These are phyloP conservation scores for Volucella zonaria DNA, from an alignment of 2,888 invertebrate genomes.

Conservation along the genomic window DNA sequence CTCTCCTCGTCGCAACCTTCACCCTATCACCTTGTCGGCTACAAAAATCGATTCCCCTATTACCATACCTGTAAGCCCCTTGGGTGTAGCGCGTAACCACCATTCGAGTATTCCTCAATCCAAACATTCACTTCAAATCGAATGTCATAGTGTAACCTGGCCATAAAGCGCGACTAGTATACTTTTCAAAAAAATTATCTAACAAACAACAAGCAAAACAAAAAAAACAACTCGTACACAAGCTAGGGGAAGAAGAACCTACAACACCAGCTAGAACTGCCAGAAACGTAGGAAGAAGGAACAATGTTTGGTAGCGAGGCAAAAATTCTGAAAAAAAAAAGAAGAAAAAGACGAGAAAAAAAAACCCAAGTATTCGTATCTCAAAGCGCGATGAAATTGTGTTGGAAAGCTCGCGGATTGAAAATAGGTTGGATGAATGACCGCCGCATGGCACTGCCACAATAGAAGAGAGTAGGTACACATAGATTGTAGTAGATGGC, in stretches of 20 bases:
- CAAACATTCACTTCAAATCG: conserved; percentile 65
- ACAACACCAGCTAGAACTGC: neutral
- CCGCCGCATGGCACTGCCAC: conserved; percentile 62
- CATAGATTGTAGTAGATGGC: conserved; percentile 50
- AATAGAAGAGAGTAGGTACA: conserved; percentile 44
- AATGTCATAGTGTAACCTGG: conserved; percentile 59
- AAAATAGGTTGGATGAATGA: conserved; percentile 74
- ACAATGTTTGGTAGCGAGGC: conserved; percentile 41
- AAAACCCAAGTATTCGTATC: neutral
- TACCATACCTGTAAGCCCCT: too few relatives aligned
- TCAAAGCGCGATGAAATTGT: conserved; percentile 40
- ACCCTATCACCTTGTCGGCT: too few relatives aligned
- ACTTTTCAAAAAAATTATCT: conserved; percentile 62
- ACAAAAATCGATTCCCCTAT: too few relatives aligned
- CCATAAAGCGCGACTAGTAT: conserved; percentile 52
- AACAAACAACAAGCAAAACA: conserved; percentile 56
- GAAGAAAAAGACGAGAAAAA: neutral
- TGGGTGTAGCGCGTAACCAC: neutral
- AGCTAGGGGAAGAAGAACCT: conserved; percentile 31
- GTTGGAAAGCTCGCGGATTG: conserved; percentile 69
- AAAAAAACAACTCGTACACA: conserved; percentile 15
- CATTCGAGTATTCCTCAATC: conserved; percentile 50
- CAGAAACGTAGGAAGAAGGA: conserved; percentile 35
- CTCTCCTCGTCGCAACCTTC: too few relatives aligned
- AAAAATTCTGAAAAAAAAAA: conserved; percentile 21